phyloP scores from a whole-genome alignment of 2,113 vertebrate species.

The Vulpes ferrilata region DNA sequence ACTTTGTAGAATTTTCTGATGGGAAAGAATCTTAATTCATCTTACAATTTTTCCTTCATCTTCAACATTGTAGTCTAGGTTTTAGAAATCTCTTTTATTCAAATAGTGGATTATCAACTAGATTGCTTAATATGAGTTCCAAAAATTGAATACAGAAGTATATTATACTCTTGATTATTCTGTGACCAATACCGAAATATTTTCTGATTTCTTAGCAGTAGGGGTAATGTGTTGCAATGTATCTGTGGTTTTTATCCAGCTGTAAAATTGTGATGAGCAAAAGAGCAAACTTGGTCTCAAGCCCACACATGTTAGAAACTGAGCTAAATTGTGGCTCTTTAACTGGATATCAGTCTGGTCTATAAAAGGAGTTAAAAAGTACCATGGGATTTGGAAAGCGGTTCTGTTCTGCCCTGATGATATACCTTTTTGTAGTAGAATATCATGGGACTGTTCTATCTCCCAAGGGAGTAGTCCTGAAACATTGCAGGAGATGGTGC shows the following conservation, averaged over 20 bases:
- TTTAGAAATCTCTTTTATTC: conserved; percentile 46
- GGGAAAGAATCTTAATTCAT: not conserved
- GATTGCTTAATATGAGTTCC: not conserved
- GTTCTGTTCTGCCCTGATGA: conserved; percentile 49
- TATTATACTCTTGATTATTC: not conserved
- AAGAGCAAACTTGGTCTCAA: conserved; percentile 62
- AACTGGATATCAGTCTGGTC: conserved; percentile 50
- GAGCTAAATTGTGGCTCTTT: conserved; percentile 29
- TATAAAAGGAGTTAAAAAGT: conserved; percentile 72
- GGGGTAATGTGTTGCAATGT: not conserved
- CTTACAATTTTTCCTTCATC: conserved; percentile 5
- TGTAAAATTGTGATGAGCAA: conserved; percentile 52
- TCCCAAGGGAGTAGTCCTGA: conserved; percentile 8
- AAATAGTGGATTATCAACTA: not conserved
- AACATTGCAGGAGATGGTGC: not conserved
- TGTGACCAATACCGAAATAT: conserved; percentile 27
- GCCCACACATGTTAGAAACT: conserved; percentile 57
- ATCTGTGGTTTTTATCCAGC: conserved; percentile 40
- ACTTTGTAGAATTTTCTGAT: conserved; percentile 29
- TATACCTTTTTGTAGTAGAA: conserved; percentile 68
- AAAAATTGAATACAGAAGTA: not conserved
- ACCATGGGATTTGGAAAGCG: conserved; percentile 64
- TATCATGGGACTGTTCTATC: conserved; percentile 3
- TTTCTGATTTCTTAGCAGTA: not conserved
- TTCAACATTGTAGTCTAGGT: not conserved